Base-by-base conservation (phyloP, 2,888 invertebrate genomes). In the Hyppa rectilinea region DNA sequence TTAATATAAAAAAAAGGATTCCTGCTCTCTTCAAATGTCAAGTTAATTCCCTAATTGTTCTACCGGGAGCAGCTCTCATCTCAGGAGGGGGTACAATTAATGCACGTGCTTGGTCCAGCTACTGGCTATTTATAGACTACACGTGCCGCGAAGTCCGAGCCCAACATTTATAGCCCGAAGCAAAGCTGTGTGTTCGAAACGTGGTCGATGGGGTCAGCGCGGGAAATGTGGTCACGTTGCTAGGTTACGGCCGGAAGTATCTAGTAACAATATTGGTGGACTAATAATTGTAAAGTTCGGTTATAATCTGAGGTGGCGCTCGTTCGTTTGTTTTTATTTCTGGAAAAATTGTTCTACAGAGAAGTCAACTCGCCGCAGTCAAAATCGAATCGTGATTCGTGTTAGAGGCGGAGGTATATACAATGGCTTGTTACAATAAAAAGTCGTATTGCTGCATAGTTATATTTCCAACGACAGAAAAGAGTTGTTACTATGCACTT, bases 101-200 rank as follows among this genome's bases (percentile, higher is more conserved):
- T 58, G 47, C 77, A 81, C 77, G 70, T 76, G 77, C 47, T 66
- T n/a, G 9, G n/a, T 49, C 23, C 56, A 12, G 64, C 64, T 31
- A 49, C 14, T 2, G 36, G 31, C 50, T 81, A 81, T 76, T 52
- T 60, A 52, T 55, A 60, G 38, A 20, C 55, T 64, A 63, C 79
- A 79, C 79, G 78, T 79, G 79, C 60, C 77, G 31, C 60, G 50
- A 17, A 36, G 53, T 26, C 62, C 59, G 34, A 26, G 9, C 26
- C 52, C 67, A 52, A 67, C 63, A 77, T 81, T 78, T 67, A 81
- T 47, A 81, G 78, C 78, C 45, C 10, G 20, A n/a, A 56, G 79
- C 63, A 49, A 43, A 49, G 50, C 50, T 52, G 47, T 55, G 52
- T 65, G 60, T 59, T 59, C 20, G 34, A 63, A 78, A 75, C 71